Conservation (phyloP, 2,113 vertebrate species). For the Forbesichthys papilliferus region DNA sequence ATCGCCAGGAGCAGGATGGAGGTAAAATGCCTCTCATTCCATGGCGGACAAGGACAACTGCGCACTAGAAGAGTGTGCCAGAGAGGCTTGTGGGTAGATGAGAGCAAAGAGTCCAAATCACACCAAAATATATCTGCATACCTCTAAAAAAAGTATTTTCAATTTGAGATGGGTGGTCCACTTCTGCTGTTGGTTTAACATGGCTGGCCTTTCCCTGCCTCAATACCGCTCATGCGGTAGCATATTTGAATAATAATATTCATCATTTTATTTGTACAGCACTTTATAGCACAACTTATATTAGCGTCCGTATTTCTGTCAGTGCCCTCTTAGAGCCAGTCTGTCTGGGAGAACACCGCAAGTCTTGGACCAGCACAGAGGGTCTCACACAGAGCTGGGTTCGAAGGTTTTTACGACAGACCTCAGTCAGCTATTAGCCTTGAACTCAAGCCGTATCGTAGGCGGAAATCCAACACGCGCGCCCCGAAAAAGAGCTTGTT, state of each 20-base stretch:
- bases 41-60: slow-evolving; percentile 54
- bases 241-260: background rate
- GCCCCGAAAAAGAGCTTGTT: slow-evolving; percentile 44
- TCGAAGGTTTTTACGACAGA: slow-evolving; percentile 35
- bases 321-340: slow-evolving; percentile 47
- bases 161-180: slow-evolving; percentile 44
- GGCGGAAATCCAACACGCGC: slow-evolving; percentile 44
- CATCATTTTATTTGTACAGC: background rate
- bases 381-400: slow-evolving; percentile 34
- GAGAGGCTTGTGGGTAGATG: slow-evolving; percentile 28
- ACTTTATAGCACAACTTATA: background rate
- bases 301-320: slow-evolving; percentile 43
- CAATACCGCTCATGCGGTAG: slow-evolving; percentile 31
- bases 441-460: slow-evolving; percentile 54
- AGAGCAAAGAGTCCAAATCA: slow-evolving; percentile 43
- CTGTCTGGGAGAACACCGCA: slow-evolving; percentile 48
- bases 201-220: slow-evolving; percentile 4
- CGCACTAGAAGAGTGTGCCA: slow-evolving; percentile 41
- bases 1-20: slow-evolving; percentile 58
- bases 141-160: slow-evolving; percentile 26
- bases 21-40: slow-evolving; percentile 64
- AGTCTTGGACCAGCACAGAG: slow-evolving; percentile 25
- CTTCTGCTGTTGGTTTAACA: slow-evolving; percentile 39
- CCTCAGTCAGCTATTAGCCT: slow-evolving; percentile 43
- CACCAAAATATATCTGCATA: slow-evolving; percentile 32